Percentiles rank a stretch among this genome's conserved stretches.
phyloP scores from a whole-genome alignment of 2,888 invertebrate genomes.

The Mayetiola destructor region DNA sequence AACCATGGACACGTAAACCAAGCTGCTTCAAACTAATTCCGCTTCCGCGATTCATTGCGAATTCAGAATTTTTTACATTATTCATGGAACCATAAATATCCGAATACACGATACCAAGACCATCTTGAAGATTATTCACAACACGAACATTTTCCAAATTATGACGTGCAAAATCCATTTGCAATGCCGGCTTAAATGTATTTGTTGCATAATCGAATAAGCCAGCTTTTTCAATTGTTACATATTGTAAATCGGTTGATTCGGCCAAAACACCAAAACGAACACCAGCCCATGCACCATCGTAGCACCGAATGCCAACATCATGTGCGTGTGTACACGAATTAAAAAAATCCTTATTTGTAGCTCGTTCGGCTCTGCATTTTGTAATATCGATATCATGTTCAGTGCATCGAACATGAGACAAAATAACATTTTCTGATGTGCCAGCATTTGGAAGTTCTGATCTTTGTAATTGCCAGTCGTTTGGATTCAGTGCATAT shows the following conservation, averaged over 20 bases:
- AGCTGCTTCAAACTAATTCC: slow-evolving; percentile 83
- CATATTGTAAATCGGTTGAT: slow-evolving; percentile 70
- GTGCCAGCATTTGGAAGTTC: slow-evolving; percentile 68
- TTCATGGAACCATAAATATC: slow-evolving; percentile 80
- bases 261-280: slow-evolving; percentile 80
- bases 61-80: slow-evolving; percentile 68
- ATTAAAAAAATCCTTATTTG: slow-evolving; percentile 61
- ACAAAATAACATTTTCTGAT: slow-evolving; percentile 59
- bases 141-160: slow-evolving; percentile 69
- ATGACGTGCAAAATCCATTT: slow-evolving; percentile 73
- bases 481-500: slow-evolving; percentile 76
- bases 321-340: slow-evolving; percentile 77
- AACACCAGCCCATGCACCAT: slow-evolving; percentile 87
- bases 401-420: slow-evolving; percentile 81
- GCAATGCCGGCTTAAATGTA: slow-evolving; percentile 73
- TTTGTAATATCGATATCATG: slow-evolving; percentile 79
- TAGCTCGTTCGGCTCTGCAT: slow-evolving; percentile 61
- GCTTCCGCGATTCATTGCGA: slow-evolving; percentile 69
- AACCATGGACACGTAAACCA: slow-evolving; percentile 64
- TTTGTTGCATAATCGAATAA: slow-evolving; percentile 83
- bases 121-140: slow-evolving; percentile 78
- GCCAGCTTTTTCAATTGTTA: slow-evolving; percentile 84
- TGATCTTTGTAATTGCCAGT: slow-evolving; percentile 72
- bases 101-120: slow-evolving; percentile 84
- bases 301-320: slow-evolving; percentile 77